These are phyloP conservation scores for Nibea coibor DNA, from an alignment of 2,113 vertebrate species.

Conservation along the genomic window DNA sequence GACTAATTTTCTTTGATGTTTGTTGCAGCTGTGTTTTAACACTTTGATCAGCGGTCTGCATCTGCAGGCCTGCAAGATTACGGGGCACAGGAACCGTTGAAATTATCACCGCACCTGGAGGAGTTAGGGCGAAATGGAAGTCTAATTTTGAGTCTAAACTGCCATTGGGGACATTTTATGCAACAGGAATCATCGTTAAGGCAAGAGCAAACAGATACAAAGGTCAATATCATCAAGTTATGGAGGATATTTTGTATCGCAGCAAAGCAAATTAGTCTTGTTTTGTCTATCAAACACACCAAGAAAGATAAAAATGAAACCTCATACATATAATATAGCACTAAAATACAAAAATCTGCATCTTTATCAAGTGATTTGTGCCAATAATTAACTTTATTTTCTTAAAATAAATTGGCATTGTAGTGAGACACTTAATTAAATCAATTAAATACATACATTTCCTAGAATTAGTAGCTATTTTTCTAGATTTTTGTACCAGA, in stretches of 20 bases:
- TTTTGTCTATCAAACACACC: background rate
- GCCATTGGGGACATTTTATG: background rate
- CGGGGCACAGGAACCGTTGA: slow-evolving; percentile 40
- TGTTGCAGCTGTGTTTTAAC: slow-evolving; percentile 42
- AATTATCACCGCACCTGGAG: slow-evolving; percentile 58
- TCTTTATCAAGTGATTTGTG: background rate
- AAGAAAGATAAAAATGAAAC: background rate
- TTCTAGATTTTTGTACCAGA: background rate
- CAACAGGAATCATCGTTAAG: background rate
- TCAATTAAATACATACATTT: background rate
- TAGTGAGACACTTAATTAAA: background rate
- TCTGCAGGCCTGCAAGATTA: slow-evolving; percentile 63
- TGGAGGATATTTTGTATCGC: background rate
- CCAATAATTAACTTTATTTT: background rate
- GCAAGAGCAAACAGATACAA: background rate
- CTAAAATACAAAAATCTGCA: background rate
- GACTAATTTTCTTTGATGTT: slow-evolving; percentile 45
- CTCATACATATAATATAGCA: background rate
- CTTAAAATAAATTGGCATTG: background rate
- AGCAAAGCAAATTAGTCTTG: background rate
- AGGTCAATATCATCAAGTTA: background rate
- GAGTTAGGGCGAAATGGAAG: slow-evolving; percentile 40
- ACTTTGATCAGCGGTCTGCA: slow-evolving; percentile 70
- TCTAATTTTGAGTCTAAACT: background rate
- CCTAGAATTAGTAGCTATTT: background rate